phyloP scores from a whole-genome alignment of 2,888 invertebrate genomes.

The Trileptium ribeirensis region DNA sequence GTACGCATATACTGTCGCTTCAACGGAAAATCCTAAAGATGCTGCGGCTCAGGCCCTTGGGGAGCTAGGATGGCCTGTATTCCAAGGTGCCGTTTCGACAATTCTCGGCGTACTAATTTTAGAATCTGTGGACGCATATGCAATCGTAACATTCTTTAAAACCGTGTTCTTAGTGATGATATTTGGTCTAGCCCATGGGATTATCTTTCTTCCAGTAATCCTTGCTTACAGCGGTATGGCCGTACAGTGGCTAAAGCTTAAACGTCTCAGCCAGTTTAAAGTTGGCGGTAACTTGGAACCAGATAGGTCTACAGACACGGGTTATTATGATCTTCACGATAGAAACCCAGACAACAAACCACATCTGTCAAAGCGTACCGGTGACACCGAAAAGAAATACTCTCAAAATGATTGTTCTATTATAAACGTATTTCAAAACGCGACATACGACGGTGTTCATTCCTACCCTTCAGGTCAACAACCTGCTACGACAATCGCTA shows the following conservation, averaged over 20 bases:
- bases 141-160: slow-evolving; percentile 91
- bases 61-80: slow-evolving; percentile 77
- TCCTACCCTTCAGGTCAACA: not conserved
- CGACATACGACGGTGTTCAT: too few relatives aligned
- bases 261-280: too few relatives aligned
- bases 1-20: slow-evolving; percentile 85
- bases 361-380: not conserved
- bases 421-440: too few relatives aligned
- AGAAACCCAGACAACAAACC: not conserved
- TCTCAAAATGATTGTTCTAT: too few relatives aligned
- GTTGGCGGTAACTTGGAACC: too few relatives aligned
- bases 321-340: too few relatives aligned
- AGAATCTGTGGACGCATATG: slow-evolving; percentile 80
- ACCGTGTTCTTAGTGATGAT: slow-evolving; percentile 87
- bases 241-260: too few relatives aligned
- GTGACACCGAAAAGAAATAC: not conserved
- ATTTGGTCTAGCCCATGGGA: slow-evolving; percentile 84
- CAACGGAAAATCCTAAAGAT: slow-evolving; percentile 67
- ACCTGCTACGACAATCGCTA: not conserved
- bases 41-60: slow-evolving; percentile 76
- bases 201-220: slow-evolving; percentile 69
- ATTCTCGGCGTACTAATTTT: slow-evolving; percentile 79
- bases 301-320: too few relatives aligned
- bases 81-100: slow-evolving; percentile 81
- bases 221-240: not conserved